phyloP scores from a whole-genome alignment of 2,888 invertebrate species.

The Proisotoma minuta region DNA sequence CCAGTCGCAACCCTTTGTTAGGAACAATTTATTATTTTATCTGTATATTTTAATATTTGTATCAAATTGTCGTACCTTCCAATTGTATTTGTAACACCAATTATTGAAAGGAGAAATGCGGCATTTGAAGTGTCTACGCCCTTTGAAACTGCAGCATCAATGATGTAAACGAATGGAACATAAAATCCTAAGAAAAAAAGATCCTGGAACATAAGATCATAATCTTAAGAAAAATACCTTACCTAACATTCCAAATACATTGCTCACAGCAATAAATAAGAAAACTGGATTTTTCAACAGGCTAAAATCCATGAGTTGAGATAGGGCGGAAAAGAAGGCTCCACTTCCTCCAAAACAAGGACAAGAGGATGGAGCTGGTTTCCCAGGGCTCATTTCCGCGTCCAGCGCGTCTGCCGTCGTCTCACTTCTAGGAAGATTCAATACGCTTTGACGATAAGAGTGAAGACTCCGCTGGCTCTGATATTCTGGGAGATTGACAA shows the following conservation, averaged over 20 bases:
- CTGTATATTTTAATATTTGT: too few species aligned
- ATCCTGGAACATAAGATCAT: too few species aligned
- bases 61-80: too few species aligned
- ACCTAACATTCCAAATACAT: constrained; percentile 95
- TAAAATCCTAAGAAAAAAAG: too few species aligned
- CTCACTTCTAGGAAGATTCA: constrained; percentile 68
- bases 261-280: constrained; percentile 85
- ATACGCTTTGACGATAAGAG: constrained; percentile 84
- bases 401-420: constrained; percentile 27
- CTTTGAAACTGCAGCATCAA: constrained; percentile 53
- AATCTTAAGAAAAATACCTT: too few species aligned
- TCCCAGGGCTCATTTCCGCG: constrained; percentile 25
- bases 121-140: constrained; percentile 52
- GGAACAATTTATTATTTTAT: too few species aligned
- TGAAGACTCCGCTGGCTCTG: constrained; percentile 86
- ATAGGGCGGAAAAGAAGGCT: constrained; percentile 72
- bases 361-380: constrained; percentile 23
- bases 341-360: constrained; percentile 39
- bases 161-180: constrained; percentile 92
- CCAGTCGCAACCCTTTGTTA: constrained; percentile 65
- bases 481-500: constrained; percentile 86
- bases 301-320: constrained; percentile 86
- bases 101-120: constrained; percentile 72
- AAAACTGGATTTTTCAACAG: constrained; percentile 84
- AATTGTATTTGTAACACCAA: constrained; percentile 51